A percentile compares a stretch with the other conserved stretches of the same genome.
Conservation (phyloP, 2,797 vertebrate species). For the Sarcoramphus papa region DNA sequence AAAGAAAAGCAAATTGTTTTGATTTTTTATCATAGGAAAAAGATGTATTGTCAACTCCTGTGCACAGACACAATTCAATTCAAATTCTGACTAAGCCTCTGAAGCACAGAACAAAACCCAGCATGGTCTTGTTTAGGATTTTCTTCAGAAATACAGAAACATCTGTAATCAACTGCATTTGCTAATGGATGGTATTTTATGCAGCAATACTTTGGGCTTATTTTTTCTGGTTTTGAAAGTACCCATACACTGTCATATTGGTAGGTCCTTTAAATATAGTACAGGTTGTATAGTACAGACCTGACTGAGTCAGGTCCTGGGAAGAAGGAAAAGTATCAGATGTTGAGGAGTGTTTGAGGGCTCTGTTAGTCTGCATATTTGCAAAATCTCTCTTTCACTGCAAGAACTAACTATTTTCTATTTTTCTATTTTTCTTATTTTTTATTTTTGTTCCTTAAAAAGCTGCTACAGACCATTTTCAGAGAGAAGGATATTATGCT, state of each 20-base stretch:
- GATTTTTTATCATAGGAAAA: not conserved
- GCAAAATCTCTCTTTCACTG: not conserved
- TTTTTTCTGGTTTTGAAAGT: not conserved
- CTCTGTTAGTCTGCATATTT: not conserved
- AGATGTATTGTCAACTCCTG: not conserved
- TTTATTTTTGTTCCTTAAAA: not conserved
- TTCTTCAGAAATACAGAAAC: not conserved
- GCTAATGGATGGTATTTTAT: not conserved
- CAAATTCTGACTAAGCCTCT: conserved; percentile 6
- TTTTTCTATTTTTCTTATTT: not conserved
- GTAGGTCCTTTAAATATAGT: not conserved
- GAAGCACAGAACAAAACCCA: conserved; percentile 34
- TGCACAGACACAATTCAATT: not conserved
- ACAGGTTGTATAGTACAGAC: not conserved
- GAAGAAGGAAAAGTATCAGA: not conserved
- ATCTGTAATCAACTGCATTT: not conserved
- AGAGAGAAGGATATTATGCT: not conserved
- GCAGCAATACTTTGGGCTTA: not conserved
- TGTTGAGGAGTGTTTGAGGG: not conserved
- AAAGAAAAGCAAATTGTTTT: not conserved
- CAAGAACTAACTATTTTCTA: not conserved
- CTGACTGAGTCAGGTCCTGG: not conserved
- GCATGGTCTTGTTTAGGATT: not conserved
- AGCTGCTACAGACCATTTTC: not conserved
- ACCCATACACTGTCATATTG: not conserved